Evolutionary conservation across 2,113 vertebrate species (phyloP), one percentile per base, ranked within the genome.

Genomic region (Eurypyga helias): DNA sequence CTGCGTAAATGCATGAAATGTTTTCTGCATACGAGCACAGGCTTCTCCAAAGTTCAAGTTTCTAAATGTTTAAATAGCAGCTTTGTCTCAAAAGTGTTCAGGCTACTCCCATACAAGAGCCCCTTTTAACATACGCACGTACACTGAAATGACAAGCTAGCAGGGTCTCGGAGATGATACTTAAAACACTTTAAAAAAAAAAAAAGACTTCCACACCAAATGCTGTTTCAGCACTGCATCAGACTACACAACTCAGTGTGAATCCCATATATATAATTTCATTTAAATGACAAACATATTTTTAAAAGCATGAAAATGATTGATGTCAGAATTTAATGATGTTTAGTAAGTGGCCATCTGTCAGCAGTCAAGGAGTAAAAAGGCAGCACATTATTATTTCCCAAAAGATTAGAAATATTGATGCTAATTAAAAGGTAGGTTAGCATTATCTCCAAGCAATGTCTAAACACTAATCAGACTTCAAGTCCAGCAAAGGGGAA

Each of bases 301-400:
- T 97, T 90, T 49, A 88, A 89, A 96, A 94, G 70, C 65, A 90
- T 41, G 91, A 70, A 92, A 95, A 94, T 98, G 98, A 98, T 97
- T 98, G 97, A 98, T 98, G 97, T 98, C 97, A 96, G 98, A 98
- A 97, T 97, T 98, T 98, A 99, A 98, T 98, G 98, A 98, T 95
- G 95, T 97, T 96, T 98, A 98, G 98, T 98, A 99, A 98, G 98
- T 97, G 98, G 98, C 98, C 99, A 99, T 98, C 98, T 99, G 98
- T 98, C 97, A 97, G 94, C 82, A 97, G 97, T 93, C 91, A 97
- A 97, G 89, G 98, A 95, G 93, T 92, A 96, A 96, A 98, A 89
- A 90, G 86, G 83, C 8, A 89, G 61, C 80, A 83, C 78, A 88
- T 93, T 96, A 97, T 87, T 80, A 89, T 92, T 91, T 96, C 70